Percentiles rank a stretch among this genome's conserved stretches.
These are phyloP conservation scores for Danio rerio DNA, from an alignment of 2,113 vertebrate species.

Conservation along the genomic window DNA sequence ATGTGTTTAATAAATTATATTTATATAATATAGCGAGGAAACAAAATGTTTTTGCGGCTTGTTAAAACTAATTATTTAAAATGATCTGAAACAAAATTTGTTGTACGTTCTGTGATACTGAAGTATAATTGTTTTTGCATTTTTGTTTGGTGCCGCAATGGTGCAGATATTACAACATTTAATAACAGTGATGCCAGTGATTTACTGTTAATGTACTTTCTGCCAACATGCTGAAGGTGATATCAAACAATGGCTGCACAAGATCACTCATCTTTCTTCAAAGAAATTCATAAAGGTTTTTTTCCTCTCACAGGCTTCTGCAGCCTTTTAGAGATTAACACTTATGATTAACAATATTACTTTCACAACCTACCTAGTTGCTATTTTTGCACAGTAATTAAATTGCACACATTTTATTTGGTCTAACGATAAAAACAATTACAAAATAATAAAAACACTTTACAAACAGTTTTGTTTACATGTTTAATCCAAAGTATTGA, in stretches of 20 bases:
- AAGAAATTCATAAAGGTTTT: background rate
- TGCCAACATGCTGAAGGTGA: background rate
- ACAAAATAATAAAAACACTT: too few relatives aligned
- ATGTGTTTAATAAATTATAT: too few relatives aligned
- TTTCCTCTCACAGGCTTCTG: background rate
- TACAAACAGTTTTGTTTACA: too few relatives aligned
- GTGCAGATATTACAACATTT: constrained; percentile 3
- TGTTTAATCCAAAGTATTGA: too few relatives aligned
- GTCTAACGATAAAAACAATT: too few relatives aligned
- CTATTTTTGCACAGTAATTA: background rate
- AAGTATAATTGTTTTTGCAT: background rate
- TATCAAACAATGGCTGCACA: background rate
- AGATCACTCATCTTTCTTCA: background rate
- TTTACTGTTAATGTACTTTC: background rate
- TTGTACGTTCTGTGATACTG: too few relatives aligned
- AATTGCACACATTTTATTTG: too few relatives aligned
- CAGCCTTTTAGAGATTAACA: background rate
- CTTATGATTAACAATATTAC: background rate
- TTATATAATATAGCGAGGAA: too few relatives aligned
- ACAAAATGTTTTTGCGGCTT: too few relatives aligned
- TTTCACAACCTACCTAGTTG: background rate
- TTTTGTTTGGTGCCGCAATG: background rate
- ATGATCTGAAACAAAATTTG: too few relatives aligned
- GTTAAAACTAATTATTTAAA: too few relatives aligned
- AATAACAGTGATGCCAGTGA: background rate